These are phyloP conservation scores for Telmatochromis brachygnathus DNA, from an alignment of 2,113 vertebrate species.

Conservation along the genomic window DNA sequence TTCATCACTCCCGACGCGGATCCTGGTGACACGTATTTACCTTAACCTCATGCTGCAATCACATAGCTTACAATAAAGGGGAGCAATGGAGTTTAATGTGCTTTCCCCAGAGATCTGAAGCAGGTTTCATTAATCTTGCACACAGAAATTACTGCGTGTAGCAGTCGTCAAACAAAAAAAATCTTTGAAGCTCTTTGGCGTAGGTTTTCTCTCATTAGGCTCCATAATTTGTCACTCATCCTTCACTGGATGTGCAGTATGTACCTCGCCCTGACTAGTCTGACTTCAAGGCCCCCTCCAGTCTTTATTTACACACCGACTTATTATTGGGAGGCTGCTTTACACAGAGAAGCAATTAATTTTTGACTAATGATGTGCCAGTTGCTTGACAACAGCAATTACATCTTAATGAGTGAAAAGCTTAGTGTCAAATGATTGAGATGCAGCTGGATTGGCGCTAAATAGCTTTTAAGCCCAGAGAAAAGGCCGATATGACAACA, in stretches of 20 bases:
- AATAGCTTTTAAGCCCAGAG: constrained; percentile 39
- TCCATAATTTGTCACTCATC: constrained; percentile 25
- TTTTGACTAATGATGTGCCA: constrained; percentile 58
- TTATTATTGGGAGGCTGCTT: constrained; percentile 50
- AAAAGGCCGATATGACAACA: constrained; percentile 27
- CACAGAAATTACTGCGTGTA: background rate
- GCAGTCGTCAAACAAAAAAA: background rate
- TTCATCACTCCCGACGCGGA: constrained; percentile 1
- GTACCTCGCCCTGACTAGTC: background rate
- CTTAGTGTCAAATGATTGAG: constrained; percentile 53
- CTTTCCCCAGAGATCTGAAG: background rate
- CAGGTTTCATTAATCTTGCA: constrained; percentile 3
- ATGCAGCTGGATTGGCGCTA: constrained; percentile 50
- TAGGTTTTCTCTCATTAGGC: constrained; percentile 32
- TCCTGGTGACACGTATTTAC: constrained; percentile 37
- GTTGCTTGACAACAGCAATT: constrained; percentile 65
- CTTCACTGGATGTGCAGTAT: constrained; percentile 2
- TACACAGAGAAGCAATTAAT: constrained; percentile 57
- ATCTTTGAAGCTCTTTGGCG: background rate
- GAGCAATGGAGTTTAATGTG: background rate
- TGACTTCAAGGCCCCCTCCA: constrained; percentile 23
- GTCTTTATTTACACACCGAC: constrained; percentile 60
- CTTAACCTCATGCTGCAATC: constrained; percentile 1
- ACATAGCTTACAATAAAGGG: background rate
- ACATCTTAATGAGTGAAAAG: constrained; percentile 64